These are phyloP conservation scores for Pseudococcus longispinus DNA, from an alignment of 2,888 invertebrate species.

Conservation along the genomic window DNA sequence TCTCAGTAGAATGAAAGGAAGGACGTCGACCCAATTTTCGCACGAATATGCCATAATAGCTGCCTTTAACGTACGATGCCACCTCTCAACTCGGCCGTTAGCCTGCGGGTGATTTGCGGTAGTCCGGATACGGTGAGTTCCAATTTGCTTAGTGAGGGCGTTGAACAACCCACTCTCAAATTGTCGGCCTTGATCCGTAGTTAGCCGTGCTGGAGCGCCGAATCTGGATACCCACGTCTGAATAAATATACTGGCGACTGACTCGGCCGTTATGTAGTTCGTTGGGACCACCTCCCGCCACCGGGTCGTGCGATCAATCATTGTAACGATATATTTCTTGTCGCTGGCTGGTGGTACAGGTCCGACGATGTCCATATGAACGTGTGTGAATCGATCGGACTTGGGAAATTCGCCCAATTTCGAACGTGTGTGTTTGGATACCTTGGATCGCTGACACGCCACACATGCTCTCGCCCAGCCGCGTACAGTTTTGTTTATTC, in stretches of 20 bases:
- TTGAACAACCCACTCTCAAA: background rate
- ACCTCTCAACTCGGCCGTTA: background rate
- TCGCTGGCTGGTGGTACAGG: background rate
- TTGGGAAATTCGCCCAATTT: conserved; percentile 60
- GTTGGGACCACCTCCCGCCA: background rate
- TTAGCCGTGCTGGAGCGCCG: background rate
- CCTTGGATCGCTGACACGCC: conserved; percentile 62
- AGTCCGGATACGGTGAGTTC: background rate
- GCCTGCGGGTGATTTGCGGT: background rate
- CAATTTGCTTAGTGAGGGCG: background rate
- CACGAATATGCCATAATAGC: background rate
- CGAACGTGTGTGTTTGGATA: too few relatives aligned
- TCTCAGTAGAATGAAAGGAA: too few relatives aligned
- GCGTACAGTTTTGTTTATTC: too few relatives aligned
- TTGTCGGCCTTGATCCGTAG: background rate
- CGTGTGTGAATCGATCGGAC: conserved; percentile 43
- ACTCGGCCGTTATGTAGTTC: background rate
- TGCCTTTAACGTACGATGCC: conserved; percentile 4
- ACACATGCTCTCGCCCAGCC: conserved; percentile 62
- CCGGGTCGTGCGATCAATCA: background rate
- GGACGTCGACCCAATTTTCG: background rate
- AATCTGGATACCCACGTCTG: background rate
- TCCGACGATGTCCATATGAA: background rate
- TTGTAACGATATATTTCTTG: background rate
- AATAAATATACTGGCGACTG: background rate